Conservation (phyloP, 2,888 invertebrate species). For the Tupiocoris notatus region DNA sequence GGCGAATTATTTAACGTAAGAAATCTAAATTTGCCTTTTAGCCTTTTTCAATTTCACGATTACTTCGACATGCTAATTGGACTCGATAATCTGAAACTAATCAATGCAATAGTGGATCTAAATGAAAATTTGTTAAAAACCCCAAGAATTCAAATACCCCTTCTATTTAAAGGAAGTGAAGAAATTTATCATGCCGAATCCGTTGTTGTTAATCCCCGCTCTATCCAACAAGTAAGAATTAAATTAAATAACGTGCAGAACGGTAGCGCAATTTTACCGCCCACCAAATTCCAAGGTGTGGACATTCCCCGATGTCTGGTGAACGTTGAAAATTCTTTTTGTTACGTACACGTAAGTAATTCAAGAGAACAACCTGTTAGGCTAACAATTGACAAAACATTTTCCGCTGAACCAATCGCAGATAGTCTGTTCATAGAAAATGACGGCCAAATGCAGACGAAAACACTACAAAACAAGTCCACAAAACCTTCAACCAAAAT, state of each 20-base stretch:
- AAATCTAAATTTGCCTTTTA: slow-evolving; percentile 1
- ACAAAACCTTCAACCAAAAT: neutral
- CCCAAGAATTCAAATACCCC: neutral
- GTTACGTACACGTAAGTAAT: neutral
- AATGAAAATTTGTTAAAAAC: neutral
- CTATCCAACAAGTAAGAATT: neutral
- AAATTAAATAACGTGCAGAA: neutral
- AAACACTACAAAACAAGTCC: neutral
- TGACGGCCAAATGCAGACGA: neutral
- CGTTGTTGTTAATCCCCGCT: neutral
- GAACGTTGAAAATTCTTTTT: neutral
- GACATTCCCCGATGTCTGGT: neutral
- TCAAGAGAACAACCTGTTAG: slow-evolving; percentile 6
- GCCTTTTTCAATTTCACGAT: neutral
- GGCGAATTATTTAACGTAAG: neutral
- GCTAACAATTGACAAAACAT: neutral
- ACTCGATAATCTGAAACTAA: neutral
- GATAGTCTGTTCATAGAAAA: neutral
- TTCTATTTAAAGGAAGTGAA: no score
- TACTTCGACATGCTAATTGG: neutral
- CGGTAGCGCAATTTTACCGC: neutral
- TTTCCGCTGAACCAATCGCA: neutral
- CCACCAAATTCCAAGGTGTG: neutral
- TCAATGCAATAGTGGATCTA: neutral
- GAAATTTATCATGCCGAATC: no score